Evolutionary conservation across 1,140 invertebrate species (phyloP), one percentile per base, ranked within the genome.

Genomic region (Helicoverpa armigera): DNA sequence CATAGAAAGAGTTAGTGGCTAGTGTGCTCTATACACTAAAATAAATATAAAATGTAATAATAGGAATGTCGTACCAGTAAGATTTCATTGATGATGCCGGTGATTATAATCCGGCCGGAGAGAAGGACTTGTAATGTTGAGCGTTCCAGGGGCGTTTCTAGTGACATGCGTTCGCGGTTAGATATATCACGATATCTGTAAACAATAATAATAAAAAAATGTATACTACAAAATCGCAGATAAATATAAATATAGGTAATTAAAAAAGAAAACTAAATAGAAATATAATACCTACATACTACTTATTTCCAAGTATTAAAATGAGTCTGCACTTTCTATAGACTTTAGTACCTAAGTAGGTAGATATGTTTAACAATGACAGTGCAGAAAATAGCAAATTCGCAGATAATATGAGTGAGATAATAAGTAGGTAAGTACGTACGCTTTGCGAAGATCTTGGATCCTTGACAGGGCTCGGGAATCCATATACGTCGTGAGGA

Each of bases 71-170:
- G 67, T 87, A 94, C 92, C 79, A 91, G 67, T 53, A 94, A 69
- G 56, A 94, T 92, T 76, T 94, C 93, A 79, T 94, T 94, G 9
- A 94, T 83, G 54, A 94, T 91, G 23, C 93, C 93, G 29, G 88
- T 91, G 18, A 94, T 92, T 53, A 94, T 91, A 13, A 94, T 91
- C 16, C 93, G 86, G 2, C 91, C 93, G 5, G 93, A 94, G 0
- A 94, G 83, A 23, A 94, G 29, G 13, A 92, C 88, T 88, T 94
- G 92, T 54, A 94, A 81, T 2, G 90, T 91, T 12, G 92, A 91
- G 70, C 86, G 84, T 72, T 93, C 92, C 14, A 85, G 80, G 0
- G 88, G 83, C 5, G 58, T 67, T 67, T 86, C 87, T 23, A 86
- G 70, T 0, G 86, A 85, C 67, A 84, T 63, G 53, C 70, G 82